These are phyloP conservation scores for Disparrhopalites patrizii DNA, from an alignment of 2,888 invertebrate genomes.

Conservation along the genomic window DNA sequence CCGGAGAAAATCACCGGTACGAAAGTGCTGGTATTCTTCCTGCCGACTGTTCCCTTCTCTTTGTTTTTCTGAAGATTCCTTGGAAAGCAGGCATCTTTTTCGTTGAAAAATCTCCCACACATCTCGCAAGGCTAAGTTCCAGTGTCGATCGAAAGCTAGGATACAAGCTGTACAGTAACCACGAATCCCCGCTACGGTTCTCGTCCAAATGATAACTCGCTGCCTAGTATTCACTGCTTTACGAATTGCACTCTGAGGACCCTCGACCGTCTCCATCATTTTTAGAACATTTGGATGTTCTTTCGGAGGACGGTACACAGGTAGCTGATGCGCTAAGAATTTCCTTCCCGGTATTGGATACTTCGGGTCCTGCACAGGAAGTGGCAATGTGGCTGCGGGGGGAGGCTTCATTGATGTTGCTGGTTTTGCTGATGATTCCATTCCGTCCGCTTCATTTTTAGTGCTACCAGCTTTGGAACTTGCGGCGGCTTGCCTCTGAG, in stretches of 20 bases:
- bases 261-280: slow-evolving; percentile 34
- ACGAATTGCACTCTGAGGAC: slow-evolving; percentile 34
- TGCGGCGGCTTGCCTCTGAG: background rate
- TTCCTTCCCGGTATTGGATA: slow-evolving; percentile 46
- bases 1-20: background rate
- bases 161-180: slow-evolving; percentile 75
- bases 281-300: slow-evolving; percentile 41
- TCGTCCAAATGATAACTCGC: slow-evolving; percentile 63
- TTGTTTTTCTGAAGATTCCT: background rate
- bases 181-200: slow-evolving; percentile 66
- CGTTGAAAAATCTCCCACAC: slow-evolving; percentile 73
- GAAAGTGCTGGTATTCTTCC: slow-evolving; percentile 11
- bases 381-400: background rate
- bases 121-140: slow-evolving; percentile 81
- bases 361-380: slow-evolving; percentile 9
- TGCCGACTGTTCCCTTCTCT: background rate
- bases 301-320: slow-evolving; percentile 35
- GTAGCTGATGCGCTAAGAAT: slow-evolving; percentile 45
- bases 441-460: background rate
- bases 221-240: slow-evolving; percentile 31
- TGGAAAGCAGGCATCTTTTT: slow-evolving; percentile 53
- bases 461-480: background rate
- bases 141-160: slow-evolving; percentile 86
- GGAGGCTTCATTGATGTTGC: slow-evolving; percentile 5
- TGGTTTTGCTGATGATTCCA: slow-evolving; percentile 1